These are phyloP conservation scores for Sepiola atlantica DNA, from an alignment of 2,888 invertebrate genomes.

Conservation along the genomic window DNA sequence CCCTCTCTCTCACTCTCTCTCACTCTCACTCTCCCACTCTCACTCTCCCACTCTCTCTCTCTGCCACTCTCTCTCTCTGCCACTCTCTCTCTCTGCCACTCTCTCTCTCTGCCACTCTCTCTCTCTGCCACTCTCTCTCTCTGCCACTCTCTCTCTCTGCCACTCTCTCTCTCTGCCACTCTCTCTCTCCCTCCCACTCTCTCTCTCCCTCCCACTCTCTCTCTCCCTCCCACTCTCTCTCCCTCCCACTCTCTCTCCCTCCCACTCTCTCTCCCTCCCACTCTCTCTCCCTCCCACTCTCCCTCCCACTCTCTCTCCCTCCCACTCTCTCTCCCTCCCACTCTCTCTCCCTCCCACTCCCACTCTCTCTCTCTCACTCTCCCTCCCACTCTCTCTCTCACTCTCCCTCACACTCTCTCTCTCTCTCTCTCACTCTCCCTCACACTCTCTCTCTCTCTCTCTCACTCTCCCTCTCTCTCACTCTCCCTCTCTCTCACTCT, in stretches of 20 bases:
- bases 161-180: no score
- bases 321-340: no score
- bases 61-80: background rate
- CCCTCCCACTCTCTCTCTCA: no score
- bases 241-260: no score
- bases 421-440: conserved; percentile 43
- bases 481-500: background rate
- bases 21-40: background rate
- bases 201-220: background rate
- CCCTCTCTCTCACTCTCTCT: background rate
- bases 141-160: no score
- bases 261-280: no score
- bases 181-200: background rate
- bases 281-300: no score
- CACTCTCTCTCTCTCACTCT: no score
- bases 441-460: conserved; percentile 47
- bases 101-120: background rate
- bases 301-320: no score
- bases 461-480: background rate
- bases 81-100: background rate
- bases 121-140: background rate
- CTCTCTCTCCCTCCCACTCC: no score
- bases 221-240: no score
- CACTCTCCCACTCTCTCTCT: background rate
- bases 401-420: no score